Percentiles rank a stretch among this genome's conserved stretches.
Evolutionary conservation across 2,888 invertebrate species (phyloP).

Genomic region (Aspidapion aeneum): DNA sequence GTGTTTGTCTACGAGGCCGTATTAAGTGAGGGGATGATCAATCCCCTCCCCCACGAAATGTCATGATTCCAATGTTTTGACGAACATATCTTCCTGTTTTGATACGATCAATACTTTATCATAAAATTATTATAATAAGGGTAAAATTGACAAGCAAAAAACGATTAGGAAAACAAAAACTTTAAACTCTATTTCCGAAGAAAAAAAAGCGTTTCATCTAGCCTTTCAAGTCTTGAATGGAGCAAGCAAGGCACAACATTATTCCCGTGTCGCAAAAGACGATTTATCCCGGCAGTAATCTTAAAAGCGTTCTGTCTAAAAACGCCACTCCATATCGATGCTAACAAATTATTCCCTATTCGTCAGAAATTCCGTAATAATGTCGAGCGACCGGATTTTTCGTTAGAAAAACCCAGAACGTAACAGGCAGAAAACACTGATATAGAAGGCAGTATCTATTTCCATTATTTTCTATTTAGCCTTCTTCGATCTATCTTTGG

Average conservation of each 20-base stretch:
- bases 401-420: not conserved
- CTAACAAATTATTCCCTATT: slow-evolving; percentile 15
- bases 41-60: no score
- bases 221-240: not conserved
- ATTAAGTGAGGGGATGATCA: no score
- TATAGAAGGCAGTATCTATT: no score
- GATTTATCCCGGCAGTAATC: not conserved
- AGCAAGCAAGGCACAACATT: not conserved
- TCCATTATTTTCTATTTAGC: no score
- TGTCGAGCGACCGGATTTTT: not conserved
- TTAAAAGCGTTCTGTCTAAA: not conserved
- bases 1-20: no score
- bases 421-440: not conserved
- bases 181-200: not conserved
- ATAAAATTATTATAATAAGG: no score
- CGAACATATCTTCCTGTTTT: no score
- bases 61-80: no score
- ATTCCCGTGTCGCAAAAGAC: not conserved
- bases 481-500: no score
- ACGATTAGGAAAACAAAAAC: not conserved
- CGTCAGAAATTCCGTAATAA: slow-evolving; percentile 10
- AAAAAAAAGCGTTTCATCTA: not conserved
- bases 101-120: no score
- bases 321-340: not conserved
- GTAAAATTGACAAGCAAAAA: no score